Percentiles rank a stretch among this genome's conserved stretches.
Conservation (phyloP, 1,140 invertebrate species). For the Tetramorium alpestre region DNA sequence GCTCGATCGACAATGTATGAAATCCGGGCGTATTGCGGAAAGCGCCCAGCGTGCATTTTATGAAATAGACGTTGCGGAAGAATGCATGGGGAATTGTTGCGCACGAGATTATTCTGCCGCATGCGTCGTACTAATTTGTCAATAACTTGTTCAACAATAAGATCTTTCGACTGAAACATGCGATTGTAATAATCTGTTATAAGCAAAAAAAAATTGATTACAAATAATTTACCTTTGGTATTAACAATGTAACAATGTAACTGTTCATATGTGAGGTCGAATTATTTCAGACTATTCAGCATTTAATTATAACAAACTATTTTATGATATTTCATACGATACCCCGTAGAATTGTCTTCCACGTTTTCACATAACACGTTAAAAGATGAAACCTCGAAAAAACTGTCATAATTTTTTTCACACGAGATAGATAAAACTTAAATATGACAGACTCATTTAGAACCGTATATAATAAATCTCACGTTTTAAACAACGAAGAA, state of each 20-base stretch:
- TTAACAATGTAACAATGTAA: background rate
- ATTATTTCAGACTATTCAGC: background rate
- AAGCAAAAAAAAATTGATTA: background rate
- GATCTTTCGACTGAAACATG: no score
- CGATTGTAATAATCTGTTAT: no score
- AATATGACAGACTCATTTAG: background rate
- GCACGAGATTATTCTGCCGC: background rate
- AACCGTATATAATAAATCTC: background rate
- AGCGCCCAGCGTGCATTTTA: background rate
- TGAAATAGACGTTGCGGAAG: background rate
- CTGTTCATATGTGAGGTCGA: background rate
- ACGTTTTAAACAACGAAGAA: background rate
- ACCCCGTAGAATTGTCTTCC: background rate
- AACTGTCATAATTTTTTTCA: background rate
- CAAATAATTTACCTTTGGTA: background rate
- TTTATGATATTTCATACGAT: background rate
- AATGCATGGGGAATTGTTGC: background rate
- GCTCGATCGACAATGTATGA: background rate
- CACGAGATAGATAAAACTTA: background rate
- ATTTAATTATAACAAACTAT: background rate
- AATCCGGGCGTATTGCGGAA: slow-evolving; percentile 6
- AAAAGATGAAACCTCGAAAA: background rate
- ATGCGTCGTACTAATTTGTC: no score
- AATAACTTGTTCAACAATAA: no score
- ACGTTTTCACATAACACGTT: background rate